Evolutionary conservation across 1,140 invertebrate species (phyloP).

Genomic region (Polyergus mexicanus): DNA sequence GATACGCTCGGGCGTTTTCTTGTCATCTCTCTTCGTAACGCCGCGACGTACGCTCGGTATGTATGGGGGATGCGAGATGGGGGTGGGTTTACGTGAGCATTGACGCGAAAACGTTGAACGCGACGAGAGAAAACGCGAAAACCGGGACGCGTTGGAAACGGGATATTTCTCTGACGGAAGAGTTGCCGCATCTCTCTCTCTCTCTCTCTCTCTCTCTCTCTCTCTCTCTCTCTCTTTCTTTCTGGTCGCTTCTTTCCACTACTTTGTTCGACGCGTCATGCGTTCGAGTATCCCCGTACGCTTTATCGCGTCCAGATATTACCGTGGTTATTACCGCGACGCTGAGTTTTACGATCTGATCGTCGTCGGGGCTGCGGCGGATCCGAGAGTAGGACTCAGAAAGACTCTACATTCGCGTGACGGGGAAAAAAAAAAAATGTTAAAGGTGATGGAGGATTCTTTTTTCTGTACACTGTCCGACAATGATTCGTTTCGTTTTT

Average conservation of each 20-base stretch:
- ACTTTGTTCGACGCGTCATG: conserved; percentile 65
- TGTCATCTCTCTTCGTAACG: conserved; percentile 55
- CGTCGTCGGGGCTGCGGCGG: conserved; percentile 16
- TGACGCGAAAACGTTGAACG: conserved; percentile 44
- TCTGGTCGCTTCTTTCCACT: conserved; percentile 55
- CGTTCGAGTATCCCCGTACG: conserved; percentile 32
- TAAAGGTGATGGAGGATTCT: conserved; percentile 21
- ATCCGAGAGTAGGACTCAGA: not conserved
- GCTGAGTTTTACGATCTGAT: conserved; percentile 72
- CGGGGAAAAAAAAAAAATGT: not conserved
- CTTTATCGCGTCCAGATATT: conserved; percentile 72
- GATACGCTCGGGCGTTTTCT: conserved; percentile 50
- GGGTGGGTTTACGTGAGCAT: not conserved
- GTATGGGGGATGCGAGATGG: too few relatives aligned
- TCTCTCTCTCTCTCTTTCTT: not conserved
- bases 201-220: too few relatives aligned
- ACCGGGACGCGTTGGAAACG: conserved; percentile 48
- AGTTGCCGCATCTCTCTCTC: not conserved
- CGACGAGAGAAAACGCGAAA: conserved; percentile 59
- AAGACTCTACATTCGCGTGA: not conserved
- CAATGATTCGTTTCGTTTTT: too few relatives aligned
- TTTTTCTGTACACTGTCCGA: not conserved
- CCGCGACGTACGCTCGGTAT: conserved; percentile 29
- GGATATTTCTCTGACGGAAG: conserved; percentile 62
- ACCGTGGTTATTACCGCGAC: conserved; percentile 71